Evolutionary conservation across 2,888 invertebrate genomes (phyloP).

Genomic region (Meteorus cinctellus): DNA sequence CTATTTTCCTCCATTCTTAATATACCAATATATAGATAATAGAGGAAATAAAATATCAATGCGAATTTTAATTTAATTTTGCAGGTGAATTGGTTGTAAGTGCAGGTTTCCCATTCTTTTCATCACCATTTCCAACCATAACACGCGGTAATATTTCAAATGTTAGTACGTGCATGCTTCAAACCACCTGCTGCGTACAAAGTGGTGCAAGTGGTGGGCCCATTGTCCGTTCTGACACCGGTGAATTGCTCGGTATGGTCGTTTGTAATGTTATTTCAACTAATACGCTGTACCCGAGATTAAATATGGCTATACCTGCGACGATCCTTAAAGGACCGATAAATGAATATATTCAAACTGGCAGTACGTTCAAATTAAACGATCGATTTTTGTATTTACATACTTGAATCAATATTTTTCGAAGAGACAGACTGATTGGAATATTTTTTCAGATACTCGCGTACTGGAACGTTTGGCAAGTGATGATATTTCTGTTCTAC

Average conservation of each 20-base stretch:
- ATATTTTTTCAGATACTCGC: constrained; percentile 73
- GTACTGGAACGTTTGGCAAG: constrained; percentile 74
- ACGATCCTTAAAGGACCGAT: constrained; percentile 72
- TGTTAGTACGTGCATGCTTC: constrained; percentile 76
- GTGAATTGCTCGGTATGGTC: constrained; percentile 76
- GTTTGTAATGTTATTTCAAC: constrained; percentile 77
- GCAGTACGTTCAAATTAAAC: constrained; percentile 68
- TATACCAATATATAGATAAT: too few relatives aligned
- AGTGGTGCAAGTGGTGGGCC: constrained; percentile 80
- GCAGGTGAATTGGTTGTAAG: constrained; percentile 77
- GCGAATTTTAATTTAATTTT: constrained; percentile 17
- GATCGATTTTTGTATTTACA: too few relatives aligned
- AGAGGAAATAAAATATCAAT: background rate
- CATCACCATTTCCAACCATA: constrained; percentile 74
- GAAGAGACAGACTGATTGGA: background rate
- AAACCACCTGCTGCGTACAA: constrained; percentile 79
- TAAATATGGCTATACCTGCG: constrained; percentile 79
- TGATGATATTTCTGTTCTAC: constrained; percentile 73
- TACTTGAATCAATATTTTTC: too few relatives aligned
- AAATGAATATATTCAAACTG: constrained; percentile 73
- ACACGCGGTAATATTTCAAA: constrained; percentile 77
- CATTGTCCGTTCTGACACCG: constrained; percentile 74
- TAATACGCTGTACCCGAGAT: constrained; percentile 76
- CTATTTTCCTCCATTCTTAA: background rate
- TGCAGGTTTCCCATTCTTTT: constrained; percentile 78